A percentile compares a stretch with the other conserved stretches of the same genome.
These are phyloP conservation scores for Oophaga pumilio DNA, from an alignment of 2,113 vertebrate species.

Conservation along the genomic window DNA sequence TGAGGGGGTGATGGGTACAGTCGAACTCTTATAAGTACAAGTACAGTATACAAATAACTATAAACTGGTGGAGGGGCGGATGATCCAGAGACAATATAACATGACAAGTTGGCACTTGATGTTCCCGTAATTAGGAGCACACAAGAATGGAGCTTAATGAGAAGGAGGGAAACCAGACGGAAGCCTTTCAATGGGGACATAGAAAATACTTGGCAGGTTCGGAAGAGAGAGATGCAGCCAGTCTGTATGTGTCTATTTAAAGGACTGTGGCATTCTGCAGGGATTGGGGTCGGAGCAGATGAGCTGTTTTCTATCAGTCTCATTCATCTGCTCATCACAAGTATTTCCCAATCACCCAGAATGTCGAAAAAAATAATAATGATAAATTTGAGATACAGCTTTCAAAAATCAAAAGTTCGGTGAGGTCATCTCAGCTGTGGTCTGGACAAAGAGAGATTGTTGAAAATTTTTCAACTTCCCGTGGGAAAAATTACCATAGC, in stretches of 20 bases:
- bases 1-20: not conserved
- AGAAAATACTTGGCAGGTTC: conserved; percentile 29
- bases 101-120: conserved; percentile 23
- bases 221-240: not conserved
- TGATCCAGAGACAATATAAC: conserved; percentile 2
- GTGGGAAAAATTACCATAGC: not conserved
- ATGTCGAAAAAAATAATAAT: not conserved
- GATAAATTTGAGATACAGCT: not conserved
- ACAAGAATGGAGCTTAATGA: conserved; percentile 42
- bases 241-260: conserved; percentile 22
- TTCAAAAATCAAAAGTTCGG: not conserved
- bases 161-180: conserved; percentile 22
- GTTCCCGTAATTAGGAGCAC: conserved; percentile 27
- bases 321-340: conserved; percentile 20
- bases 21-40: not conserved
- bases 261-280: not conserved
- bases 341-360: not conserved
- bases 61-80: not conserved
- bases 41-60: conserved; percentile 14
- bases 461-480: not conserved
- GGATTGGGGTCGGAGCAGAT: not conserved
- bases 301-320: not conserved
- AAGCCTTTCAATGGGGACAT: conserved; percentile 15
- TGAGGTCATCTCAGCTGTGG: not conserved
- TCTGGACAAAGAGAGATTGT: not conserved